Evolutionary conservation across 2,888 invertebrate species (phyloP).

Genomic region (Pseudococcus viburni): DNA sequence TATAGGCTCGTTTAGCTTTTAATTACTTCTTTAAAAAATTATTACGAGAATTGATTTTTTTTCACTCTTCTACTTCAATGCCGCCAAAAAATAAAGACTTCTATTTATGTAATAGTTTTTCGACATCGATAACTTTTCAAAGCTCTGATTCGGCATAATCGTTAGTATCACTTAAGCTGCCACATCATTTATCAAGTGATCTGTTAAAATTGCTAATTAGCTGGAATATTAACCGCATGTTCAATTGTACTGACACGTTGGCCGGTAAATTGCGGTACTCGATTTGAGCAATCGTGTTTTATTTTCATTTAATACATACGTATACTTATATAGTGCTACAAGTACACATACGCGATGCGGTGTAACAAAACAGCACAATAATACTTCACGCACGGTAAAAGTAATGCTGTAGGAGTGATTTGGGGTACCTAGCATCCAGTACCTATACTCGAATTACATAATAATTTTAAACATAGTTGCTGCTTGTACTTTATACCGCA

Average conservation of each 20-base stretch:
- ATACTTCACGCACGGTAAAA: conserved; percentile 20
- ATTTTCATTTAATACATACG: conserved; percentile 54
- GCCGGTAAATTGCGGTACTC: conserved; percentile 52
- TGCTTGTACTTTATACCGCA: conserved; percentile 10
- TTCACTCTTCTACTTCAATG: background rate
- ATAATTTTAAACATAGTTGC: conserved; percentile 5
- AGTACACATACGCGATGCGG: conserved; percentile 14
- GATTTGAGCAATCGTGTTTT: conserved; percentile 59
- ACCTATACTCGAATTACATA: background rate
- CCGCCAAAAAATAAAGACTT: background rate
- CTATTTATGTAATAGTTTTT: conserved; percentile 18
- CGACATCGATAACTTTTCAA: conserved; percentile 34
- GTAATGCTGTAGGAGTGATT: conserved; percentile 47
- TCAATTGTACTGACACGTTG: conserved; percentile 33
- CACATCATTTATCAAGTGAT: conserved; percentile 51
- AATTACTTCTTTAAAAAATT: background rate
- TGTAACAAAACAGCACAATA: conserved; percentile 22
- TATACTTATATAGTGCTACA: background rate
- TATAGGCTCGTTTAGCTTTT: background rate
- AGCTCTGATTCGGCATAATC: conserved; percentile 14
- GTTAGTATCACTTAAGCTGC: conserved; percentile 41
- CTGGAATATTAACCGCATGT: conserved; percentile 50
- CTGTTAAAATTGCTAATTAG: conserved; percentile 54
- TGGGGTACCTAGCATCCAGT: background rate
- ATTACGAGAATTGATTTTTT: background rate